phyloP scores from a whole-genome alignment of 2,888 invertebrate species.

The Rhamnusium bicolor region DNA sequence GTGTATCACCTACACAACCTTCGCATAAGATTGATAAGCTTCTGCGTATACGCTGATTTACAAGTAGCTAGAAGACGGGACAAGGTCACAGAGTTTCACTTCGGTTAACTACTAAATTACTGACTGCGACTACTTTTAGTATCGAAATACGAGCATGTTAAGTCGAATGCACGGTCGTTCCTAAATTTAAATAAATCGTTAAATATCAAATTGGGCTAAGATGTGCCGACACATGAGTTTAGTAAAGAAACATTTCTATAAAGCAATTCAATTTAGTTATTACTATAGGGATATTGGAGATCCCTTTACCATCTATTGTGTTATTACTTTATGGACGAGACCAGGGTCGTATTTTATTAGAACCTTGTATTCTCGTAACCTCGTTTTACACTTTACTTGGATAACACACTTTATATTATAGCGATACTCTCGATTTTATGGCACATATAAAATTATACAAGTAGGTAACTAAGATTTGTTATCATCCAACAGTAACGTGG shows the following conservation, averaged over 20 bases:
- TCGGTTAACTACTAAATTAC: too few species aligned
- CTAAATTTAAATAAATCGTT: background rate
- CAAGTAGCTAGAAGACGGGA: too few species aligned
- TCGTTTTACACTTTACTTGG: slow-evolving; percentile 10
- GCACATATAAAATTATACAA: slow-evolving; percentile 13
- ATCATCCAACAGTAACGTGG: background rate
- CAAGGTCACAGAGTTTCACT: too few species aligned
- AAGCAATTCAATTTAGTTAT: slow-evolving; percentile 16
- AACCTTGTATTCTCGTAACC: slow-evolving; percentile 12
- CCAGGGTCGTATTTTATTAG: slow-evolving; percentile 22
- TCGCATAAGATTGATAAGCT: too few species aligned
- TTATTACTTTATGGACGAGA: slow-evolving; percentile 14
- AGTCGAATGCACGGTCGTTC: too few species aligned
- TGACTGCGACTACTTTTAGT: too few species aligned
- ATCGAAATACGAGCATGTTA: too few species aligned
- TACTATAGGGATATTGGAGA: background rate
- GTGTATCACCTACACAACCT: too few species aligned
- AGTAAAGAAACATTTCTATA: slow-evolving; percentile 5
- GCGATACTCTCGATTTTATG: slow-evolving; percentile 19
- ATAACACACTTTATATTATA: slow-evolving; percentile 11
- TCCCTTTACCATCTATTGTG: slow-evolving; percentile 11
- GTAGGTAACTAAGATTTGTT: background rate
- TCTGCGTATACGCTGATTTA: too few species aligned
- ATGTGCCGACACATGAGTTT: background rate
- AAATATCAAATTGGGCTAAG: background rate